Evolutionary conservation across 2,797 vertebrate genomes (phyloP), one percentile per base, ranked within the genome.

Genomic region (Hippoglossus hippoglossus): DNA sequence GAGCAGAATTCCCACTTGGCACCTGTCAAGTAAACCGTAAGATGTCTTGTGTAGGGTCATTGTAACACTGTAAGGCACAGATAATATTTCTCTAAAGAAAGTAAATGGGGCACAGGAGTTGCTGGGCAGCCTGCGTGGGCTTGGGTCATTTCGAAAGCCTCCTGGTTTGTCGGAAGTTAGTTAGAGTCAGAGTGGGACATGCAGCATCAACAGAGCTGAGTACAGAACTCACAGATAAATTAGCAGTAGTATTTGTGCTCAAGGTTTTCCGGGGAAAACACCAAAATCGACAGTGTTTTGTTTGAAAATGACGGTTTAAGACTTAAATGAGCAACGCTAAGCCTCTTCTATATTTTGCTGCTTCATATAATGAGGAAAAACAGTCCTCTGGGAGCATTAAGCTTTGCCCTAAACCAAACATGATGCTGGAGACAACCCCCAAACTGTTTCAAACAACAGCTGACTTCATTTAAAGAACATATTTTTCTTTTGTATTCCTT

Each of bases 11-110:
- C 64, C 73, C 47, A 25, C 46, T 61, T 26, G 1, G 53, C 57
- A 65, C 71, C 61, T 75, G 58, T 60, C 63, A 66, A 81, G 57
- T 50, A 65, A 69, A 73, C 36, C n/a, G 57, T 58, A 53, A 71
- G 57, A 62, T 21, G 34, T 73, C 34, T 62, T 44, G 26, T 61
- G 69, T 71, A 71, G 36, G 18, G 44, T 8, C 26, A 6, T 7
- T 44, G 57, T 39, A 11, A 3, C 12, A 1, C 10, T 39, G 3
- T 16, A 28, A 54, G 15, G 21, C 56, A 69, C 56, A 61, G 66
- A 15, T 41, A 46, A 58, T 24, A 63, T 31, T 18, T 52, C 15
- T 63, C 26, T 10, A 7, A n/a, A 55, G 51, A 56, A 62, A 74
- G 67, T 52, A 56, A 75, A 63, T 9, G 52, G 53, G 52, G 67